Base-by-base conservation (phyloP, 2,113 vertebrate species). In the Carassius carassius region DNA sequence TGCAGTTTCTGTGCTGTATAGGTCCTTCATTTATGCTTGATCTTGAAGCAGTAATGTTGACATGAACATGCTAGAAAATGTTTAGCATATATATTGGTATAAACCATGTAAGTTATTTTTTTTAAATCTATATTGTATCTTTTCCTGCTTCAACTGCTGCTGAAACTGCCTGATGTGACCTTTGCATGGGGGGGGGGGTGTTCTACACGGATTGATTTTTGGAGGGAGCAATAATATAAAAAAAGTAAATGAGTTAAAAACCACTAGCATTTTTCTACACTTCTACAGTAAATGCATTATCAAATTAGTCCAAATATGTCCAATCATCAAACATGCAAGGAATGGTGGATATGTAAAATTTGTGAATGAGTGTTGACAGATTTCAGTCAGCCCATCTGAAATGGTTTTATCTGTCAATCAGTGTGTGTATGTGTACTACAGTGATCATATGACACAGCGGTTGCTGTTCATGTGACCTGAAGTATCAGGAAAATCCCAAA, bases 401-500 rank as follows among this genome's bases (percentile, higher is more conserved):
- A 25, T 29, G 37, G 8, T 44, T 63, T 12, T 25, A 74, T 1
- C n/a, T 60, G 65, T 60, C 69, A 84, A 44, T 69, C 47, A 37
- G 82, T 37, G 77, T 44, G 77, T 84, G 41, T 65, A 9, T 65
- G 65, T 54, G 75, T 63, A 47, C 19, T 69, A 62, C 65, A 73
- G 60, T 49, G 56, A 35, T 81, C 83, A 90, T 89, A 89, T 78
- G 87, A 62, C 29, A 63, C 81, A 87, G 41, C n/a, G 6, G 76
- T 81, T 81, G 81, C 88, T 86, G 83, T 88, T 88, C 93, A 89
- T 94, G 92, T 92, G 94, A 94, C 93, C 92, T 97, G 95, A 96
- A 95, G 97, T 37, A 25, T 72, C 4, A 41, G 49, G n/a, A 44
- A 62, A 32, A 29, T 79, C 37, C 35, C n/a, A n/a, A 51, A 63